These are phyloP conservation scores for Clarias macrocephalus DNA, from an alignment of 2,113 vertebrate species.

Conservation along the genomic window DNA sequence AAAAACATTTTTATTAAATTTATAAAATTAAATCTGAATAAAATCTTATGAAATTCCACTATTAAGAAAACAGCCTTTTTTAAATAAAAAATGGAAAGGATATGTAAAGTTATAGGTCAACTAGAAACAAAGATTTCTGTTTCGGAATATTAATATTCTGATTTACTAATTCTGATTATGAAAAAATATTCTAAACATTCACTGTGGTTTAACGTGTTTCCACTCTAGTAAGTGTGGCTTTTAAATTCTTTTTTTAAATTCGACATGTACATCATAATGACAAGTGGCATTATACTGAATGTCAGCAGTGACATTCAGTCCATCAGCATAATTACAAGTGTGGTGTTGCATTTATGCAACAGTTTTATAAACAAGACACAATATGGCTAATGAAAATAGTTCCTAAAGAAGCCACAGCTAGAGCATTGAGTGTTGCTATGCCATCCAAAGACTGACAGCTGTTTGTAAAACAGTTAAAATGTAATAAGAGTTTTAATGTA, in stretches of 20 bases:
- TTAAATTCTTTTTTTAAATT: neutral
- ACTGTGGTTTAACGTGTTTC: neutral
- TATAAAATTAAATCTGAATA: neutral
- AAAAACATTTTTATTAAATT: neutral
- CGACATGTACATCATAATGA: neutral
- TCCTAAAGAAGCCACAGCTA: neutral
- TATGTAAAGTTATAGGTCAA: neutral
- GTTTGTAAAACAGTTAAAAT: neutral
- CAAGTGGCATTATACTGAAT: neutral
- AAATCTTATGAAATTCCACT: neutral
- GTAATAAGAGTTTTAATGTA: neutral
- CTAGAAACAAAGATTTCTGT: neutral
- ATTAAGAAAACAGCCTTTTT: neutral
- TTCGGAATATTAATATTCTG: neutral
- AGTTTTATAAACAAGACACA: neutral
- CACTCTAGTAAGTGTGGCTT: neutral
- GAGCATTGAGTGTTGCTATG: neutral
- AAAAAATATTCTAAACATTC: neutral
- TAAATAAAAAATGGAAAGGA: neutral
- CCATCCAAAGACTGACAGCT: neutral
- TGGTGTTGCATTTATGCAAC: neutral
- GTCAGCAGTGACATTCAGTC: neutral
- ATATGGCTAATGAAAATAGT: neutral
- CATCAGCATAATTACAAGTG: neutral
- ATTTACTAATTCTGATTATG: neutral